These are phyloP conservation scores for Lasioglossum morio DNA, from an alignment of 2,888 invertebrate genomes.

Conservation along the genomic window DNA sequence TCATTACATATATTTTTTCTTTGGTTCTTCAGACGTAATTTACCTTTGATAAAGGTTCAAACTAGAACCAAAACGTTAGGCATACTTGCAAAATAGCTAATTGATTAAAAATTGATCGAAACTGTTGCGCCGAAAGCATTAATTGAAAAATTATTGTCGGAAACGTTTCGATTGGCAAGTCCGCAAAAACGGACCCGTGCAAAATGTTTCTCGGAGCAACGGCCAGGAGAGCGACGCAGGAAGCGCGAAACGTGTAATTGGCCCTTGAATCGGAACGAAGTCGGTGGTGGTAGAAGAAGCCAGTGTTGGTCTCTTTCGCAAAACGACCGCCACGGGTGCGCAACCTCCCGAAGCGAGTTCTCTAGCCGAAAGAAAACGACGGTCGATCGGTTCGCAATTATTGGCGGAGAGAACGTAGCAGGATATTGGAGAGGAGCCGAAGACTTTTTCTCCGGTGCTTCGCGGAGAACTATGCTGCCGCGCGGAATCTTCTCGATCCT, in stretches of 20 bases:
- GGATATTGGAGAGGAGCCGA: slow-evolving; percentile 18
- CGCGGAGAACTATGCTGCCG: slow-evolving; percentile 6
- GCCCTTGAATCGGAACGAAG: slow-evolving; percentile 27
- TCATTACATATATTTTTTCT: too few relatives aligned
- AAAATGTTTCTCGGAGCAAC: neutral
- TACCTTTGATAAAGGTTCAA: too few relatives aligned
- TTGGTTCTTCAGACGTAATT: too few relatives aligned
- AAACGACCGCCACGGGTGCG: slow-evolving; percentile 24
- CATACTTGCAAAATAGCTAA: too few relatives aligned
- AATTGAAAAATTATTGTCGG: too few relatives aligned
- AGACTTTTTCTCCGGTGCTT: slow-evolving; percentile 9
- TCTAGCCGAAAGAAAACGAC: slow-evolving; percentile 14
- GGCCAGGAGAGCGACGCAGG: neutral
- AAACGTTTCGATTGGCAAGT: neutral
- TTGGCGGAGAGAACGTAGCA: neutral
- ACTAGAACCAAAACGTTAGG: too few relatives aligned
- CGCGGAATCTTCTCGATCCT: neutral
- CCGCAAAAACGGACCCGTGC: neutral
- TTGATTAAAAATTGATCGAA: too few relatives aligned
- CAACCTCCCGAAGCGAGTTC: neutral
- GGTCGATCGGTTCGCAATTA: slow-evolving; percentile 34
- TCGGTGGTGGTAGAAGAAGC: neutral
- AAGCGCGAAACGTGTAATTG: slow-evolving; percentile 42
- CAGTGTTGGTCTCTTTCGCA: neutral
- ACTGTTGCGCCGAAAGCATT: too few relatives aligned